A percentile compares a stretch with the other conserved stretches of the same genome.
phyloP scores from a whole-genome alignment of 2,888 invertebrate genomes.

The Galeopsomyia nigrocyanea region DNA sequence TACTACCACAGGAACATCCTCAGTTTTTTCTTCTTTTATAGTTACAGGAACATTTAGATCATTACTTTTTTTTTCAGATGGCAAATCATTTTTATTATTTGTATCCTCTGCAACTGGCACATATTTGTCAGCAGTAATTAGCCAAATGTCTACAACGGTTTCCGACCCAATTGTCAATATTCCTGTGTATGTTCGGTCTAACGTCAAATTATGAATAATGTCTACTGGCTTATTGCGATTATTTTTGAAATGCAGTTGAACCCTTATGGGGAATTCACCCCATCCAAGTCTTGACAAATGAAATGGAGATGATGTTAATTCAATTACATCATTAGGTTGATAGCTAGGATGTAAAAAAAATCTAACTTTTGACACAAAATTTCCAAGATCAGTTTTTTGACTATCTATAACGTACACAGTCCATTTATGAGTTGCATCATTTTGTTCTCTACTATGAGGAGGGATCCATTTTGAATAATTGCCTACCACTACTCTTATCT shows the following conservation, averaged over 20 bases:
- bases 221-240: conserved; percentile 83
- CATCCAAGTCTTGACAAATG: conserved; percentile 88
- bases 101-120: not conserved
- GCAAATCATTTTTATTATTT: not conserved
- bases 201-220: conserved; percentile 82
- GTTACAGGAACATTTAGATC: not conserved
- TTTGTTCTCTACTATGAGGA: conserved; percentile 74
- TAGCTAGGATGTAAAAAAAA: conserved; percentile 90
- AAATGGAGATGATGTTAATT: conserved; percentile 85
- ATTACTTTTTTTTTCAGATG: not conserved
- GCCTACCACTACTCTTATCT: conserved; percentile 70
- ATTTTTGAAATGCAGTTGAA: conserved; percentile 84
- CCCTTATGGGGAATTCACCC: conserved; percentile 91
- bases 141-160: conserved; percentile 82
- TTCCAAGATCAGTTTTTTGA: conserved; percentile 73
- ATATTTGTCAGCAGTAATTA: conserved; percentile 46
- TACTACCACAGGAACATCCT: not conserved
- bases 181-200: conserved; percentile 87
- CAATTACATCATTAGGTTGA: conserved; percentile 87
- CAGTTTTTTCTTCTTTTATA: conserved; percentile 3
- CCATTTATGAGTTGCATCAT: conserved; percentile 89
- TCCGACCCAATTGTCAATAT: conserved; percentile 87
- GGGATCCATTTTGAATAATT: conserved; percentile 90
- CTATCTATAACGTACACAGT: conserved; percentile 87
- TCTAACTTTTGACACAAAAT: conserved; percentile 80